Evolutionary conservation across 2,888 invertebrate genomes (phyloP), one percentile per base, ranked within the genome.

Genomic region (Drosophila falleni): DNA sequence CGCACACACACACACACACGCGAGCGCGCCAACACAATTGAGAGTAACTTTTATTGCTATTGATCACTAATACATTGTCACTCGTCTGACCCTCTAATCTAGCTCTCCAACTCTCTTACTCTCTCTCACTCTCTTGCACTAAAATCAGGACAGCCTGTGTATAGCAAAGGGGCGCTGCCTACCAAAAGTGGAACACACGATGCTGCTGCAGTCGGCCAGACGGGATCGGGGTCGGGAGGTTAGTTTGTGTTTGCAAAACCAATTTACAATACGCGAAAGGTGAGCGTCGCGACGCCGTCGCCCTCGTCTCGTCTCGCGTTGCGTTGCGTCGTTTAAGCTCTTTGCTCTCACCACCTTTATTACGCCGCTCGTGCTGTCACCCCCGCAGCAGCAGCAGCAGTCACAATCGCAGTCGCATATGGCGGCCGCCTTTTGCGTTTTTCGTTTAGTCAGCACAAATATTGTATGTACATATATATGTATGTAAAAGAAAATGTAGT

Each of bases 241-340:
- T 50, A 62, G 72, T 59, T 46, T 74, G 50, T 83, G 70, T 85
- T 87, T 76, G 83, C 83, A 87, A 87, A 82, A 78, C 58, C 81
- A 84, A 87, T 84, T 84, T 81, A 85, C 82, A 87, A 84, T 72
- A 89, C 78, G 84, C 78, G 68, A 80, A 86, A 80, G 68, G 74
- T 72, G 56, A 79, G 71, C 78, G 46, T 33, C 26, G 37, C 26
- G 37, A 10, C 31, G 35, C 13, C 13, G 35, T 59, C 11, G 55
- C 46, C 23, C 13, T 49, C 42, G 39, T 46, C n/a, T 49, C 42
- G 33, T 46, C 5, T 47, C 15, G 72, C 77, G 78, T 78, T 67
- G 55, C 39, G 33, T 63, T 64, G 55, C 39, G 33, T 69, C 72
- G 49, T 50, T 61, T 64, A n/a, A 55, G 71, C 71, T 50, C 35